A percentile compares a stretch with the other conserved stretches of the same genome.
phyloP scores from a whole-genome alignment of 2,113 vertebrate species.

The Ochotona princeps region DNA sequence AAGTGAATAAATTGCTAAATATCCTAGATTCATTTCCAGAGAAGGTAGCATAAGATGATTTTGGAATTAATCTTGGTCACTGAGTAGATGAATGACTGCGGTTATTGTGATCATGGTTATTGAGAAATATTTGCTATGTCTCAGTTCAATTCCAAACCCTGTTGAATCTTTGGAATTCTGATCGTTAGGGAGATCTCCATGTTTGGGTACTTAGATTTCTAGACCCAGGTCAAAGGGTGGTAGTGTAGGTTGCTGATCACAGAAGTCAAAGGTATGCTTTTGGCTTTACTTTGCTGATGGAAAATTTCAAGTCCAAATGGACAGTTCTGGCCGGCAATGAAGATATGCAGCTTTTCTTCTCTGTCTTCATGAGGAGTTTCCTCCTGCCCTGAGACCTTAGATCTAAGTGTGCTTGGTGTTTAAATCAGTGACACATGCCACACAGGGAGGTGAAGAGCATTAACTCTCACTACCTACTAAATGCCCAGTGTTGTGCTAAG shows the following conservation, averaged over 20 bases:
- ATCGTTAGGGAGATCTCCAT: neutral
- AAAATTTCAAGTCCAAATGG: neutral
- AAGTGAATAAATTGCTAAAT: neutral
- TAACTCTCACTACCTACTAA: neutral
- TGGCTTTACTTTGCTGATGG: neutral
- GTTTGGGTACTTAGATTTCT: neutral
- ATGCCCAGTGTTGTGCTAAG: neutral
- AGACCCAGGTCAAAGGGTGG: neutral
- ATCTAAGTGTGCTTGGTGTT: neutral
- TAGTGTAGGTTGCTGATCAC: neutral
- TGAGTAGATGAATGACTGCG: neutral
- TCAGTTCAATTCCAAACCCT: neutral
- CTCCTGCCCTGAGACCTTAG: neutral
- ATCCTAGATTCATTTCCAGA: neutral
- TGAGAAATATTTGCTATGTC: neutral
- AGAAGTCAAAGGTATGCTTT: neutral
- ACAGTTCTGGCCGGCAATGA: neutral
- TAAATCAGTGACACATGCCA: neutral
- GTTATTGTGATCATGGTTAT: neutral
- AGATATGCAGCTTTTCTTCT: neutral
- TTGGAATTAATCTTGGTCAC: neutral
- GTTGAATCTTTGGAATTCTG: neutral
- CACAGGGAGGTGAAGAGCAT: neutral
- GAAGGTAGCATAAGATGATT: neutral
- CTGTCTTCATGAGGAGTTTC: neutral